Conservation (phyloP, 23 tunicate genomes). For the Ciona savignyi region DNA sequence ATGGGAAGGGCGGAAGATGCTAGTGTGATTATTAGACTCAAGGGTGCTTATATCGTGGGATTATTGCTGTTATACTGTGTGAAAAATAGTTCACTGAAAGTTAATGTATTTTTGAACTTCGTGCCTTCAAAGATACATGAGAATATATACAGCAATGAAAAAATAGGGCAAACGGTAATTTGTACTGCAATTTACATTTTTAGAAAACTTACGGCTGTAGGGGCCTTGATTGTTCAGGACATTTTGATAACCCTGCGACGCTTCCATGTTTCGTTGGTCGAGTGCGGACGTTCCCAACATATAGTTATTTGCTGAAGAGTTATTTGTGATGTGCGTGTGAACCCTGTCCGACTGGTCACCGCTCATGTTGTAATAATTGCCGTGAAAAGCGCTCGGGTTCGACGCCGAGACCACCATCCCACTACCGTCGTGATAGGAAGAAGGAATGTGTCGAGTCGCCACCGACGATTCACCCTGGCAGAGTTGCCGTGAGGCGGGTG, state of each 20-base stretch:
- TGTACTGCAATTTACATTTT: no score
- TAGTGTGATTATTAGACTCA: no score
- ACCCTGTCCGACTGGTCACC: neutral
- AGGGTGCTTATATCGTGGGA: neutral
- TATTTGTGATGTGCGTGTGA: neutral
- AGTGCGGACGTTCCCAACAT: neutral
- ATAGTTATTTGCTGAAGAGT: neutral
- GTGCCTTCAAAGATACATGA: no score
- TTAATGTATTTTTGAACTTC: neutral
- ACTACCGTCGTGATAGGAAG: neutral
- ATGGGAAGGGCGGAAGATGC: no score
- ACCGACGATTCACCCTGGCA: neutral
- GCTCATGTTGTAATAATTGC: neutral
- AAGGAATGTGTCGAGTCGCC: neutral
- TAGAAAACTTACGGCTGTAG: neutral
- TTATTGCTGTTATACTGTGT: neutral
- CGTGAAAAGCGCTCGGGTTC: neutral
- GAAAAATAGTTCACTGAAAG: neutral
- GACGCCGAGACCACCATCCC: neutral
- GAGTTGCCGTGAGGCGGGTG: neutral
- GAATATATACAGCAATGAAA: no score
- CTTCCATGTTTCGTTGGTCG: neutral
- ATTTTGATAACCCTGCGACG: neutral
- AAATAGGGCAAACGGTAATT: no score
- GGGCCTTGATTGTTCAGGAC: neutral